Conservation (phyloP, 2,888 invertebrate species). For the Folsomia candida region DNA sequence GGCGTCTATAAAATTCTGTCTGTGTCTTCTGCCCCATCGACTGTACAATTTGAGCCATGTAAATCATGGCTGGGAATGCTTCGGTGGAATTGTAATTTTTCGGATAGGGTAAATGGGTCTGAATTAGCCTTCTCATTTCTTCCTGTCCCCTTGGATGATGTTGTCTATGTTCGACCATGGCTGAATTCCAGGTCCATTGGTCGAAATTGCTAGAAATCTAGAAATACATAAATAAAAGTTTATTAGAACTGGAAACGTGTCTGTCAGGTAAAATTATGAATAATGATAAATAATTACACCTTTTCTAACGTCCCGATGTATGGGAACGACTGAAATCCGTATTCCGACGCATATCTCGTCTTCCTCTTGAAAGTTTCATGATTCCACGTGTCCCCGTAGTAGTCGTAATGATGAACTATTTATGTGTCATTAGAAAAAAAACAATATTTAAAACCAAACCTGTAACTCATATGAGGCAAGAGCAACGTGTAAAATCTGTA, state of each 20-base stretch:
- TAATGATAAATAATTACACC: too few species aligned
- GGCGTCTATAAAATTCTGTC: conserved; percentile 55
- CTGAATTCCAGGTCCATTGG: conserved; percentile 54
- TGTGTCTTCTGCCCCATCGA: conserved; percentile 59
- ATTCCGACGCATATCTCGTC: conserved; percentile 80
- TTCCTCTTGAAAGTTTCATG: conserved; percentile 60
- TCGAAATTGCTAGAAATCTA: conserved; percentile 52
- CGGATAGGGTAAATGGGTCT: conserved; percentile 65
- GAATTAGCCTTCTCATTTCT: conserved; percentile 64
- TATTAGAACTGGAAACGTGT: too few species aligned
- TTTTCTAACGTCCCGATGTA: conserved; percentile 51
- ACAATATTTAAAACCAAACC: too few species aligned
- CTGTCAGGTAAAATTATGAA: too few species aligned
- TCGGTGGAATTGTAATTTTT: conserved; percentile 53
- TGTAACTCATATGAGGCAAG: too few species aligned
- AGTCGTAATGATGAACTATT: conserved; percentile 84
- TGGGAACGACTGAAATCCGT: conserved; percentile 89
- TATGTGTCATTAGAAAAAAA: too few species aligned
- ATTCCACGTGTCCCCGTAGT: conserved; percentile 76
- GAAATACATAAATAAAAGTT: too few species aligned
- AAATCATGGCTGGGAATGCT: conserved; percentile 68
- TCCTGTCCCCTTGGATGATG: conserved; percentile 75
- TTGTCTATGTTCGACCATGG: conserved; percentile 64
- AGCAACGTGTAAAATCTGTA: too few species aligned
- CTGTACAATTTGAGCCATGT: conserved; percentile 77